Conservation (phyloP, 2,888 invertebrate species). For the Trypoxylon attenuatum region DNA sequence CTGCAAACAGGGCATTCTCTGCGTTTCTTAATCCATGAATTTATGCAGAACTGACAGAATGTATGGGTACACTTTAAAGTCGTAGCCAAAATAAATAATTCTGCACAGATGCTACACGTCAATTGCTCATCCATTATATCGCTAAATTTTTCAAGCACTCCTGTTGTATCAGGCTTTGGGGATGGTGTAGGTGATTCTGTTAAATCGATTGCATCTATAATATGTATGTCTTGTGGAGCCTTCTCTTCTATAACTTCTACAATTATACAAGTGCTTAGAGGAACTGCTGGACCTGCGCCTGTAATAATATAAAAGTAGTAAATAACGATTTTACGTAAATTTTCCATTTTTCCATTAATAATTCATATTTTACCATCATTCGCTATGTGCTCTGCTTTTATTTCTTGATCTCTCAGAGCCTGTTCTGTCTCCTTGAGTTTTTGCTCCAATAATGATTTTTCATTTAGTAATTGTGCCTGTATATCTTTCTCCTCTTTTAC, state of each 20-base stretch:
- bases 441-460: conserved; percentile 69
- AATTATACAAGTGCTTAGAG: conserved; percentile 43
- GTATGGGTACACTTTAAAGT: conserved; percentile 85
- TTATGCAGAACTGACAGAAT: conserved; percentile 84
- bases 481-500: conserved; percentile 74
- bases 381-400: conserved; percentile 38
- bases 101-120: conserved; percentile 85
- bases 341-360: too few species aligned
- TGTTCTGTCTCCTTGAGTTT: conserved; percentile 72
- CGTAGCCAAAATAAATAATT: conserved; percentile 82
- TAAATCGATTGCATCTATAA: conserved; percentile 76
- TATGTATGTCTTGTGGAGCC: conserved; percentile 61
- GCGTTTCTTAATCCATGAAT: conserved; percentile 82
- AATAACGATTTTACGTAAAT: too few species aligned
- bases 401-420: conserved; percentile 75
- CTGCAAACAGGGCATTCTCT: conserved; percentile 85
- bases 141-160: conserved; percentile 73
- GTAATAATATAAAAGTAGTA: too few species aligned
- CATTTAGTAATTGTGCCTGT: conserved; percentile 65
- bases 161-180: conserved; percentile 10
- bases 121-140: conserved; percentile 82
- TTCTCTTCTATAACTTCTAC: conserved; percentile 40
- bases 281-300: conserved; percentile 15
- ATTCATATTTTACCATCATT: conserved; percentile 24
- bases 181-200: conserved; percentile 57